phyloP scores from a whole-genome alignment of 2,888 invertebrate species.

The Cantharis flavilabris region DNA sequence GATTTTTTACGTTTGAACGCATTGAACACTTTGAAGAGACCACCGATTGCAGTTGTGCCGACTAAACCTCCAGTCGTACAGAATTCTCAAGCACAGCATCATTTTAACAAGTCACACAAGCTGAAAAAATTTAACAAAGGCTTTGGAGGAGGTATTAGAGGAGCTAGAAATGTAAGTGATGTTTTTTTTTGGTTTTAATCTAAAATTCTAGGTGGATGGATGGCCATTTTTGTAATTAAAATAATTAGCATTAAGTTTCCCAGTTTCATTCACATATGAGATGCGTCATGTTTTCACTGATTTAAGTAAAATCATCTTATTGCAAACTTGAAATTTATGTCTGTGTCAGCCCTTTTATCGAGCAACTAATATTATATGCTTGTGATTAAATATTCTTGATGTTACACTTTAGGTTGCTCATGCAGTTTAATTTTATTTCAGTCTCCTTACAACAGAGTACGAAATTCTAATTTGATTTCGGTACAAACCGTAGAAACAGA shows the following conservation, averaged over 20 bases:
- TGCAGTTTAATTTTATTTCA: conserved; percentile 31
- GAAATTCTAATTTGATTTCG: conserved; percentile 59
- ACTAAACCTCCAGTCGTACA: neutral
- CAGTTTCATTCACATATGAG: too few relatives aligned
- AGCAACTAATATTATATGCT: too few relatives aligned
- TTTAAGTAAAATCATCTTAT: too few relatives aligned
- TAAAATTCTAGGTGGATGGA: neutral
- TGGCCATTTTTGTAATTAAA: too few relatives aligned
- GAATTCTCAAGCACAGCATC: neutral
- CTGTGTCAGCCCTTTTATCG: too few relatives aligned
- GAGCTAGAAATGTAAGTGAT: conserved; percentile 39
- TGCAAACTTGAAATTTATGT: too few relatives aligned
- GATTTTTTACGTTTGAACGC: conserved; percentile 59
- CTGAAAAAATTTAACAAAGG: conserved; percentile 22
- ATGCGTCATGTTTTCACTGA: too few relatives aligned
- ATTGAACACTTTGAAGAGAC: conserved; percentile 53
- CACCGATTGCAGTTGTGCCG: neutral
- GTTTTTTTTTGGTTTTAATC: neutral
- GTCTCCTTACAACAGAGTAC: conserved; percentile 44
- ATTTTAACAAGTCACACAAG: neutral
- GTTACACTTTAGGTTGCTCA: neutral
- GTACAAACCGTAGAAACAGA: conserved; percentile 55
- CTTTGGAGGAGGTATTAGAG: conserved; percentile 27
- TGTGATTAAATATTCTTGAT: neutral
- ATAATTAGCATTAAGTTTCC: too few relatives aligned